Conservation (phyloP, 2,113 vertebrate species). For the Pterocles burchelli region DNA sequence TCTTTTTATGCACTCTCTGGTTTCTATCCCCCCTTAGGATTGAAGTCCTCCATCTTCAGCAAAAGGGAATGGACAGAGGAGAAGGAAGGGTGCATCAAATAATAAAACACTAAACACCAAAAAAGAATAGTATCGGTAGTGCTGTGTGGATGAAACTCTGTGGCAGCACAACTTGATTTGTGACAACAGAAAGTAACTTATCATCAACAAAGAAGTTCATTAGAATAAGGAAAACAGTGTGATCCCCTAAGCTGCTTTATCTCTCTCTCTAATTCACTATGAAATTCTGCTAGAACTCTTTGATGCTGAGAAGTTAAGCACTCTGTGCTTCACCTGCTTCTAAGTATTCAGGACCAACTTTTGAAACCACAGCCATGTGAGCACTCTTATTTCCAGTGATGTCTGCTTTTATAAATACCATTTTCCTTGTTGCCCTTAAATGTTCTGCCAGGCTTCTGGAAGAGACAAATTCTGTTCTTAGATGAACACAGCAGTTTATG, state of each 20-base stretch:
- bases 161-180: not conserved
- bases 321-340: not conserved
- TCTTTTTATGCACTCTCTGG: not conserved
- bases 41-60: not conserved
- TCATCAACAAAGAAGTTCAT: not conserved
- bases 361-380: not conserved
- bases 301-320: not conserved
- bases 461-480: not conserved
- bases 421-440: not conserved
- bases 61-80: not conserved
- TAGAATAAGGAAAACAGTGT: not conserved
- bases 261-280: not conserved
- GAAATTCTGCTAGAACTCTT: not conserved
- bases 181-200: not conserved
- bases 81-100: not conserved
- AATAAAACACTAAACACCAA: not conserved
- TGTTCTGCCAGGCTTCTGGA: not conserved
- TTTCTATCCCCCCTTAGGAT: not conserved
- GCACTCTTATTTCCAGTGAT: not conserved
- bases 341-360: not conserved
- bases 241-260: not conserved
- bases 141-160: not conserved
- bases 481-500: not conserved
- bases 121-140: not conserved
- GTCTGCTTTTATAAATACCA: not conserved